phyloP scores from a whole-genome alignment of 1,140 invertebrate species.

The Saccostrea cuccullata region DNA sequence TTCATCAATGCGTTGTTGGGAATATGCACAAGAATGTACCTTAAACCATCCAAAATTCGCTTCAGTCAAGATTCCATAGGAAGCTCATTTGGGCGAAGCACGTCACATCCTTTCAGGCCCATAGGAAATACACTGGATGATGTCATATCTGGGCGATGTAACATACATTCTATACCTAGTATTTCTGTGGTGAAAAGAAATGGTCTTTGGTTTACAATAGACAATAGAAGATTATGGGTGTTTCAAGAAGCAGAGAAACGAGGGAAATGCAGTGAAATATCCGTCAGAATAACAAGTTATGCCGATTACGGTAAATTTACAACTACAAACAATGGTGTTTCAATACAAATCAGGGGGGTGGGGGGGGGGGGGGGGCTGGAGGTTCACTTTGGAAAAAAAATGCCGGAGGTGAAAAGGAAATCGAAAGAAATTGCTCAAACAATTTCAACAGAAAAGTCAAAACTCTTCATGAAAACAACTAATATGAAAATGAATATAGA shows the following conservation, averaged over 20 bases:
- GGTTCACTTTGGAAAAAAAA: not conserved
- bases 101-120: no score
- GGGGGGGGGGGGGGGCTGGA: slow-evolving; percentile 31
- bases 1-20: no score
- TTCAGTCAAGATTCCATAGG: slow-evolving; percentile 42
- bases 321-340: not conserved
- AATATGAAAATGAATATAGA: not conserved
- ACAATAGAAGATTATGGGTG: not conserved
- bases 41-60: slow-evolving; percentile 49
- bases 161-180: no score
- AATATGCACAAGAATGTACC: not conserved
- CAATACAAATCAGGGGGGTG: not conserved
- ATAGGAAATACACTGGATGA: no score
- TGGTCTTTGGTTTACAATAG: no score
- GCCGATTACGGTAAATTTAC: slow-evolving; percentile 3
- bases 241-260: slow-evolving; percentile 26
- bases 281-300: no score
- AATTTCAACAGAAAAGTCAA: not conserved
- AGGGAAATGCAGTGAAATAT: no score
- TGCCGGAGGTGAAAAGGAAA: not conserved
- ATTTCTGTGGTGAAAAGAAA: no score
- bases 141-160: no score
- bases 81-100: no score
- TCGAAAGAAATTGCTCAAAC: not conserved
- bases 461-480: not conserved